phyloP scores from a whole-genome alignment of 2,797 vertebrate species.

The Lagodon rhomboides region DNA sequence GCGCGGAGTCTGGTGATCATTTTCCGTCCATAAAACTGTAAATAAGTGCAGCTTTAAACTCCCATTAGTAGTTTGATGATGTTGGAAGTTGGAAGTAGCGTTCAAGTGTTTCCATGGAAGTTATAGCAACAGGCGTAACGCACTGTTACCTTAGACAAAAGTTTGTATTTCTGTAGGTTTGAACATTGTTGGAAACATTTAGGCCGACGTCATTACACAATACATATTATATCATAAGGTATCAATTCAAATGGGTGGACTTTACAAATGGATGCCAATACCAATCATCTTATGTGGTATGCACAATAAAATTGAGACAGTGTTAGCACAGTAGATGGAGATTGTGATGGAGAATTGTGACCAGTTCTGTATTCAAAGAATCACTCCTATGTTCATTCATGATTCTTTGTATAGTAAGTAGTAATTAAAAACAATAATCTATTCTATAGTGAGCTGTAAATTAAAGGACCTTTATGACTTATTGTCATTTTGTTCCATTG shows the following conservation, averaged over 20 bases:
- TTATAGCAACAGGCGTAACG: no score
- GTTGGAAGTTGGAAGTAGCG: no score
- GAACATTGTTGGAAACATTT: no score
- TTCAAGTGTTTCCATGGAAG: no score
- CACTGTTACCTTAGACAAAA: no score
- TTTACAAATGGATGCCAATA: background rate
- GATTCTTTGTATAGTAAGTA: background rate
- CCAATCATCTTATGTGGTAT: background rate
- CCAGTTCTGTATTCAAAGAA: background rate
- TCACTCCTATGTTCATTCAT: background rate
- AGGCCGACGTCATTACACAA: no score
- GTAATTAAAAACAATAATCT: background rate
- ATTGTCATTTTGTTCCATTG: background rate
- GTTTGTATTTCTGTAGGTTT: no score
- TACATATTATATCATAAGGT: no score
- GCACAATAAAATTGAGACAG: background rate
- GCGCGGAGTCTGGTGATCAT: background rate
- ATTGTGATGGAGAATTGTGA: background rate
- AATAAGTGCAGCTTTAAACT: background rate
- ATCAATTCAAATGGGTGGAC: background rate
- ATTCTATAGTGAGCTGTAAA: background rate
- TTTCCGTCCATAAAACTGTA: background rate
- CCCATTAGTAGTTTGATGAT: no score
- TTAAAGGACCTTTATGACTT: background rate
- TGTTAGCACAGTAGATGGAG: background rate